A percentile compares a stretch with the other conserved stretches of the same genome.
These are phyloP conservation scores for Orbicella faveolata DNA, from an alignment of 64 coral and sea anemone species.

Conservation along the genomic window DNA sequence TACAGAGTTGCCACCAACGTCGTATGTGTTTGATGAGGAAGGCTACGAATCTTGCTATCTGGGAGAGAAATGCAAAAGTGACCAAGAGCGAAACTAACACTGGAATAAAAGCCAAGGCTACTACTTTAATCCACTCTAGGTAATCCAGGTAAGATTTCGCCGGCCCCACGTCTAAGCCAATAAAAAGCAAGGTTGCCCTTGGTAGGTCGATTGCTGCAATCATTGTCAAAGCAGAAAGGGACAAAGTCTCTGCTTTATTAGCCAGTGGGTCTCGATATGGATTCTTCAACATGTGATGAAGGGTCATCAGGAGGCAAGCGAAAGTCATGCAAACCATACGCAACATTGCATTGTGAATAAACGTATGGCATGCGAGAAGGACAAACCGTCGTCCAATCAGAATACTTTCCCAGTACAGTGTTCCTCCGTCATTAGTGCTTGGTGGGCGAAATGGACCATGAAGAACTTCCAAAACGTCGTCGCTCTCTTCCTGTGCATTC, in stretches of 20 bases:
- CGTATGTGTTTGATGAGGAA: neutral
- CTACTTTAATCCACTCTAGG: conserved; percentile 2
- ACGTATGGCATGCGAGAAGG: conserved; percentile 46
- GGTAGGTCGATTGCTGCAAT: conserved; percentile 13
- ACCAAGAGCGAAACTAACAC: neutral
- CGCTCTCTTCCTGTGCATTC: neutral
- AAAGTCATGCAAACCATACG: conserved; percentile 19
- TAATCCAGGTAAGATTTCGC: neutral
- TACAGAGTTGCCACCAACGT: neutral
- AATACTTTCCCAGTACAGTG: conserved; percentile 79
- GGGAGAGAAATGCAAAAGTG: conserved; percentile 16
- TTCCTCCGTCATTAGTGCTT: conserved; percentile 19
- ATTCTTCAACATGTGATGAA: conserved; percentile 21
- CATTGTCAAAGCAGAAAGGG: neutral
- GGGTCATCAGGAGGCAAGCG: neutral
- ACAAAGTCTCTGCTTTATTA: neutral
- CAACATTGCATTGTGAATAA: conserved; percentile 48
- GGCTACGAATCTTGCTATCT: neutral
- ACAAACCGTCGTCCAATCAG: conserved; percentile 69
- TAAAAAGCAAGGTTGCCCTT: neutral
- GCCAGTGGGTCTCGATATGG: conserved; percentile 11
- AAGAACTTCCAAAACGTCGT: conserved; percentile 47
- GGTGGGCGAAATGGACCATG: conserved; percentile 58
- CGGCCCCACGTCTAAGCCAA: neutral
- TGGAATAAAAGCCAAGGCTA: conserved; percentile 4